Conservation (phyloP, 2,888 invertebrate genomes). For the Loripinus fragilis region DNA sequence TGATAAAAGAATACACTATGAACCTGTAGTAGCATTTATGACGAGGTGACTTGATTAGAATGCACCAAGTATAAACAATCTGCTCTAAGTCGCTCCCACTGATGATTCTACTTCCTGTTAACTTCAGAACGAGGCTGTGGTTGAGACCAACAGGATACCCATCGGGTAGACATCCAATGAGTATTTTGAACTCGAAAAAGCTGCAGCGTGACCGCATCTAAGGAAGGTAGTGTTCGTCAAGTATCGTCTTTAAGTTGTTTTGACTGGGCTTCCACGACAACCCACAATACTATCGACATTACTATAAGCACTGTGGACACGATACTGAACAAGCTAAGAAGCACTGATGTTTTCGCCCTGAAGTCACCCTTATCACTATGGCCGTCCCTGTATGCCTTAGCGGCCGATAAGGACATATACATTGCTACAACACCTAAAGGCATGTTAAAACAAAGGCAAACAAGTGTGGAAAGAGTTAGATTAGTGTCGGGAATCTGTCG, state of each 20-base stretch:
- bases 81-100: too few relatives aligned
- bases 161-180: neutral
- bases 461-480: constrained; percentile 63
- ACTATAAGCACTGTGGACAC: constrained; percentile 66
- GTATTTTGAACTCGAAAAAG: constrained; percentile 1
- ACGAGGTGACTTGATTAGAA: too few relatives aligned
- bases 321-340: constrained; percentile 64
- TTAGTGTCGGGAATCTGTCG: constrained; percentile 63
- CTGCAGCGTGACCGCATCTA: neutral
- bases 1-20: too few relatives aligned
- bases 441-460: constrained; percentile 67
- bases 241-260: constrained; percentile 20
- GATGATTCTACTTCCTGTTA: too few relatives aligned
- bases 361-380: constrained; percentile 53
- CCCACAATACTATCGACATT: constrained; percentile 61
- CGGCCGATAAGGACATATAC: constrained; percentile 66
- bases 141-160: neutral
- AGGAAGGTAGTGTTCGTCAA: neutral
- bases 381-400: constrained; percentile 63
- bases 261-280: constrained; percentile 51
- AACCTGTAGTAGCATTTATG: too few relatives aligned
- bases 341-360: constrained; percentile 60
- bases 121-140: neutral
- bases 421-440: constrained; percentile 65
- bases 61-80: too few relatives aligned